These are phyloP conservation scores for Silvanus unidentatus DNA, from an alignment of 2,888 invertebrate species.

Conservation along the genomic window DNA sequence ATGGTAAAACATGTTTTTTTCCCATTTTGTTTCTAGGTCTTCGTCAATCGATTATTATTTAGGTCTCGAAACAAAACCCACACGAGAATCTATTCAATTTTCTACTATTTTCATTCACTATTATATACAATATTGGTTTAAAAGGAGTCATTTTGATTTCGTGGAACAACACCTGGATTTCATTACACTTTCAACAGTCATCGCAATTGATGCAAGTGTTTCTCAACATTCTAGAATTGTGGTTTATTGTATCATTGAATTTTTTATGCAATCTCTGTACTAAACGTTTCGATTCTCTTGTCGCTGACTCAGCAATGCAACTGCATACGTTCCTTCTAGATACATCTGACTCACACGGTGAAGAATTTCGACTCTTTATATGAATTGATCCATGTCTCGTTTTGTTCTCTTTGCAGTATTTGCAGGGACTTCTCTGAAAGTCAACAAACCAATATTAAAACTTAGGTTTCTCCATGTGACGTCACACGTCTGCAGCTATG, in stretches of 20 bases:
- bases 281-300: constrained; percentile 17
- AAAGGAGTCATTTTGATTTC: too few relatives aligned
- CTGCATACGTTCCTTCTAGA: constrained; percentile 20
- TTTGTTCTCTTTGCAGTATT: background rate
- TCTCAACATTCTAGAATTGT: constrained; percentile 1
- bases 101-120: too few relatives aligned
- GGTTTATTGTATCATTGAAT: constrained; percentile 6
- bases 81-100: background rate
- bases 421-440: background rate
- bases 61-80: too few relatives aligned
- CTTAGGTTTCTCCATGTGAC: too few relatives aligned
- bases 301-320: constrained; percentile 14
- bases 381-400: background rate
- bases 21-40: too few relatives aligned
- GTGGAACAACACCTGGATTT: too few relatives aligned
- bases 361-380: constrained; percentile 10
- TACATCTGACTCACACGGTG: constrained; percentile 13
- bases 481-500: too few relatives aligned
- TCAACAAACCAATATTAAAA: background rate
- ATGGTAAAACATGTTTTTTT: too few relatives aligned
- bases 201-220: constrained; percentile 13
- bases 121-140: too few relatives aligned
- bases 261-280: constrained; percentile 23
- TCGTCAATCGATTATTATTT: too few relatives aligned
- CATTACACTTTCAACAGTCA: constrained; percentile 7